These are phyloP conservation scores for Gadus chalcogrammus DNA, from an alignment of 2,113 vertebrate genomes.

Conservation along the genomic window DNA sequence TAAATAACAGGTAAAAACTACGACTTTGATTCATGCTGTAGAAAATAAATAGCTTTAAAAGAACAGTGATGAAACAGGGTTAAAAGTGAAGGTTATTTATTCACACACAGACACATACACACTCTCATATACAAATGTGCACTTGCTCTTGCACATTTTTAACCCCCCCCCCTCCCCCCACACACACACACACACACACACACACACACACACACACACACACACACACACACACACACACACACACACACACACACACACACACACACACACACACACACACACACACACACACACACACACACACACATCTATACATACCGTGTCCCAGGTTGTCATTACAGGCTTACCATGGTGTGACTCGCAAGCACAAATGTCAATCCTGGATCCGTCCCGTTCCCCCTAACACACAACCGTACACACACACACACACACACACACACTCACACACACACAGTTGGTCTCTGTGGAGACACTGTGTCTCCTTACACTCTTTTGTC, in stretches of 20 bases:
- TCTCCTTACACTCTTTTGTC: conserved; percentile 58
- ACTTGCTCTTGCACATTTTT: no score
- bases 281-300: no score
- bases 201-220: not conserved
- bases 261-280: no score
- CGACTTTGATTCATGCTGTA: no score
- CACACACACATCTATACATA: conserved; percentile 8
- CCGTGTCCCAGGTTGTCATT: conserved; percentile 29
- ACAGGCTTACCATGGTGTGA: not conserved
- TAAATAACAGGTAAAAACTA: no score
- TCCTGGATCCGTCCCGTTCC: not conserved
- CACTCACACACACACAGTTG: not conserved
- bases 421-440: conserved; percentile 22
- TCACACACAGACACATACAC: not conserved
- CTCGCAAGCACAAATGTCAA: conserved; percentile 18
- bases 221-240: no score
- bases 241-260: no score
- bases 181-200: not conserved
- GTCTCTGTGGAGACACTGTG: conserved; percentile 43
- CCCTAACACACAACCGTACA: conserved; percentile 7
- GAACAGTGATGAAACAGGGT: no score
- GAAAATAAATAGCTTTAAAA: no score
- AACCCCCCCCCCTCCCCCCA: no score
- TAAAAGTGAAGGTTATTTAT: not conserved
- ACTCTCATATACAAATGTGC: not conserved